phyloP scores from a whole-genome alignment of 2,113 vertebrate species.

The Lonchura striata region DNA sequence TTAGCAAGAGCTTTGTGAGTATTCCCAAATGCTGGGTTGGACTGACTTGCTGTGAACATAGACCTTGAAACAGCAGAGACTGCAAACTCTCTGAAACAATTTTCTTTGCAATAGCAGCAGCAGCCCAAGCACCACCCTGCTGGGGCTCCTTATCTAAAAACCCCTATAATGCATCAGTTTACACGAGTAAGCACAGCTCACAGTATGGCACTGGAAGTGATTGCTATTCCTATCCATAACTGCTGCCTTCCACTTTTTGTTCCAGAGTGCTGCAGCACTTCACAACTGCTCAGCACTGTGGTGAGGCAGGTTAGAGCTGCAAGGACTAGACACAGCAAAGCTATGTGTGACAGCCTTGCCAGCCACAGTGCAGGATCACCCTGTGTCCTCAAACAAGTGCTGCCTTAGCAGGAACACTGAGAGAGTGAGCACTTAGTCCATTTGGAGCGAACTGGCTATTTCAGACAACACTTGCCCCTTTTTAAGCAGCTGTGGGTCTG shows the following conservation, averaged over 20 bases:
- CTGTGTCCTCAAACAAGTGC: background rate
- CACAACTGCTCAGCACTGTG: background rate
- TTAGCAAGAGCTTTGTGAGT: background rate
- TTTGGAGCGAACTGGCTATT: background rate
- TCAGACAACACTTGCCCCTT: background rate
- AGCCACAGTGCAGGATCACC: rapidly evolving
- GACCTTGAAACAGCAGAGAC: background rate
- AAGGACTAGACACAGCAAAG: background rate
- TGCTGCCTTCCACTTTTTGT: background rate
- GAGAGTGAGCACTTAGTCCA: background rate
- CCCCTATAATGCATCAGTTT: background rate
- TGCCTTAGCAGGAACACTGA: background rate
- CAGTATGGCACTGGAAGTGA: background rate
- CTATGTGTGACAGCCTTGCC: background rate
- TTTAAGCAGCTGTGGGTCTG: background rate
- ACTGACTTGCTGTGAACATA: background rate
- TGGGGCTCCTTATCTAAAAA: background rate
- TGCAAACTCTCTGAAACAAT: background rate
- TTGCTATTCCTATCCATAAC: background rate
- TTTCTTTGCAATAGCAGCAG: background rate
- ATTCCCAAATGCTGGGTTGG: background rate
- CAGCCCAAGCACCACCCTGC: background rate
- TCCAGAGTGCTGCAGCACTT: background rate
- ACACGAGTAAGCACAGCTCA: background rate
- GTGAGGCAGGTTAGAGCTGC: background rate